A percentile compares a stretch with the other conserved stretches of the same genome.
phyloP scores from a whole-genome alignment of 2,888 invertebrate genomes.

The Drosophila siamana region DNA sequence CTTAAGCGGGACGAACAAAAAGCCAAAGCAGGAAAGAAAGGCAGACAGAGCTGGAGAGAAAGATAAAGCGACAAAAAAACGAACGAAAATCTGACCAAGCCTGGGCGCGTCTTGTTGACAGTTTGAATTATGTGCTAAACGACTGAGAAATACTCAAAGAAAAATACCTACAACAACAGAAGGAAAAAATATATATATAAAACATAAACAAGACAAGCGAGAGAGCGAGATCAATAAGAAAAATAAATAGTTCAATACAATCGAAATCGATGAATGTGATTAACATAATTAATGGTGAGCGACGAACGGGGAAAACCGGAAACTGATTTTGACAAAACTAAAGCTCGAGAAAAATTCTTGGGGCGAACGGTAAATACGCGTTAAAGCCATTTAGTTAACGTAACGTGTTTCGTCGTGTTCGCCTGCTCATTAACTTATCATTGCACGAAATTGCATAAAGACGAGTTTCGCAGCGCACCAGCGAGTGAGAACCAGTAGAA shows the following conservation, averaged over 20 bases:
- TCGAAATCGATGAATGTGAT: conserved; percentile 61
- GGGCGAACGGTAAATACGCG: conserved; percentile 46
- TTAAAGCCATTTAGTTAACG: conserved; percentile 20
- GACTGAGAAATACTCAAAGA: conserved; percentile 33
- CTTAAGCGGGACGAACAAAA: conserved; percentile 6
- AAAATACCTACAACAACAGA: neutral
- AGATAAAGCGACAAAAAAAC: conserved; percentile 26
- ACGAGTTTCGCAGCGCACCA: conserved; percentile 14
- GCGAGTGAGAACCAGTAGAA: conserved; percentile 44
- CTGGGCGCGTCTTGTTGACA: conserved; percentile 78
- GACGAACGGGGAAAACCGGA: conserved; percentile 17
- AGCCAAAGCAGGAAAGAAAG: conserved; percentile 6
- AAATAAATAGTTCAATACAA: conserved; percentile 37
- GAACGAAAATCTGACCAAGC: conserved; percentile 42
- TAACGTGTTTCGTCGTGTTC: conserved; percentile 7
- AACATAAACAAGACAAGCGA: neutral
- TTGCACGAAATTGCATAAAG: conserved; percentile 64
- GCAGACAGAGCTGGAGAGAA: conserved; percentile 3
- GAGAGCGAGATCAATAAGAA: neutral
- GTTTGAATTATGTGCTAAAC: conserved; percentile 63
- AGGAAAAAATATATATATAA: neutral
- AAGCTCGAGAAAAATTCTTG: conserved; percentile 7
- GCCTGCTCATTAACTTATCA: conserved; percentile 60
- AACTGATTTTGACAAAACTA: conserved; percentile 20
- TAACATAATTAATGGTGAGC: conserved; percentile 69